Evolutionary conservation across 2,113 vertebrate species (phyloP).

Genomic region (Campylomormyrus tamandua): DNA sequence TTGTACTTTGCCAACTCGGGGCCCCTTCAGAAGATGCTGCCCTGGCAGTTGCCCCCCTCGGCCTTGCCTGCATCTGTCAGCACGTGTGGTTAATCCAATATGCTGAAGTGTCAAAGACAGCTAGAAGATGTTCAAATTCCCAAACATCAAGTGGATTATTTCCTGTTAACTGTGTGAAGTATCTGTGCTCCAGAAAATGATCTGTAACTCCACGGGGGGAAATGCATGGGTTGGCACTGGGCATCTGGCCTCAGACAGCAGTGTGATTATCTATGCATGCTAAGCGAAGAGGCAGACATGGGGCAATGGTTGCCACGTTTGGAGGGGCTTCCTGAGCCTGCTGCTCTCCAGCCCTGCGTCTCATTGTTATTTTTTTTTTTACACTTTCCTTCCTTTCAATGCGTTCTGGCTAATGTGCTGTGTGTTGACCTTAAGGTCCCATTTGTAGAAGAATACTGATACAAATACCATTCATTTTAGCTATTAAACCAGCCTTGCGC

Average conservation of each 20-base stretch:
- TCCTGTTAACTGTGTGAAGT: slow-evolving; percentile 14
- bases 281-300: background rate
- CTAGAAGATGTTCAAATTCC: background rate
- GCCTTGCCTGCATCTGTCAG: background rate
- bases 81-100: background rate
- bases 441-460: background rate
- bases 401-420: background rate
- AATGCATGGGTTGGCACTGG: background rate
- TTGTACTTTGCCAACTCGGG: background rate
- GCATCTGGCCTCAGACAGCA: background rate
- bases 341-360: background rate
- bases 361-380: background rate
- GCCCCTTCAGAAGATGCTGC: background rate
- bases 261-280: background rate
- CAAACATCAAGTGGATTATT: slow-evolving; percentile 14
- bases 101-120: background rate
- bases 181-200: slow-evolving; percentile 15
- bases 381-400: background rate
- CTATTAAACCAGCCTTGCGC: background rate
- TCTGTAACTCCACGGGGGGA: background rate
- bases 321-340: background rate
- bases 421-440: background rate
- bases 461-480: background rate
- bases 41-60: background rate
- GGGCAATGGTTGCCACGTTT: background rate